Percentiles rank a stretch among this genome's conserved stretches.
These are phyloP conservation scores for Ceratosolen solmsi DNA, from an alignment of 1,140 invertebrate species.

Conservation along the genomic window DNA sequence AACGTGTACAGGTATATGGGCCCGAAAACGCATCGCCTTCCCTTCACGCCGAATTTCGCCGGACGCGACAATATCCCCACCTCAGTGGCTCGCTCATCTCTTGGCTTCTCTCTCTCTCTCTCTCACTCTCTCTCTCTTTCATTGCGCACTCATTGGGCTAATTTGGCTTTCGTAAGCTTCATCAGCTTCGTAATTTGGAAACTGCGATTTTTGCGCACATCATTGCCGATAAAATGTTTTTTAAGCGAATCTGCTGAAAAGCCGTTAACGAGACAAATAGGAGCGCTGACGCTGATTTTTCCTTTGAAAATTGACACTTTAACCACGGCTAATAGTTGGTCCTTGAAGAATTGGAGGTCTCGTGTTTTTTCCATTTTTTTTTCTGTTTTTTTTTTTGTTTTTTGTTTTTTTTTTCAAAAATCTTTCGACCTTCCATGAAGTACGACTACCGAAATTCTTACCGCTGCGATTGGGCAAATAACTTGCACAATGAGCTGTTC, in stretches of 20 bases:
- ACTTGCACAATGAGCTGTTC: background rate
- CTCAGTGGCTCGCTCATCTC: background rate
- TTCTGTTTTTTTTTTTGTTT: background rate
- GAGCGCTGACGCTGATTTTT: slow-evolving; percentile 30
- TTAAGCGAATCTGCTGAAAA: no score
- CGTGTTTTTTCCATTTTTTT: background rate
- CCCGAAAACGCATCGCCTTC: background rate
- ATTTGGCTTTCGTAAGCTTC: no score
- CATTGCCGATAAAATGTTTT: no score
- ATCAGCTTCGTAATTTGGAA: no score
- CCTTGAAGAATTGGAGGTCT: background rate
- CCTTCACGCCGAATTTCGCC: background rate
- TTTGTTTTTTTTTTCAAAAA: background rate
- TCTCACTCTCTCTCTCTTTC: background rate
- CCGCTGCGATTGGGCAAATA: background rate
- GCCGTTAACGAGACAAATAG: slow-evolving; percentile 38
- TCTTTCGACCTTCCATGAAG: background rate
- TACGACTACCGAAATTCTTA: background rate
- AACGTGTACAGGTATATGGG: slow-evolving; percentile 58
- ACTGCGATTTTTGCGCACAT: no score
- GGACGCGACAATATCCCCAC: background rate
- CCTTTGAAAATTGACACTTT: background rate
- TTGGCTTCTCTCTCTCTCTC: background rate
- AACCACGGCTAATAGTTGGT: background rate
- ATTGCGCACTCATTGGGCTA: no score